phyloP scores from a whole-genome alignment of 2,113 vertebrate genomes.

The Pontoporia blainvillei region DNA sequence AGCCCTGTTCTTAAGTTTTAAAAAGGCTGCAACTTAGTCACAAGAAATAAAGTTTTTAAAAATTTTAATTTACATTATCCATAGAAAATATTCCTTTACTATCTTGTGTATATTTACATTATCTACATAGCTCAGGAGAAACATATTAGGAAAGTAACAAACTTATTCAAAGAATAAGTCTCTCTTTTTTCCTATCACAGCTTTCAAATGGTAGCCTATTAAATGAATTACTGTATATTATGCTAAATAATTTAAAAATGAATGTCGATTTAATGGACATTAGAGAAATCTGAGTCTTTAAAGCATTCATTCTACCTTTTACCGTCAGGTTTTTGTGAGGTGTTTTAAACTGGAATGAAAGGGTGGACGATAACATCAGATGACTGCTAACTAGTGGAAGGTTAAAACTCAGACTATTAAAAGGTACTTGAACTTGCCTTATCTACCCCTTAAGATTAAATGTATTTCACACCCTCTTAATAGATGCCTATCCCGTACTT shows the following conservation, averaged over 20 bases:
- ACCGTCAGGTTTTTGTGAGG: not conserved
- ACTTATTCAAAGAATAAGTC: not conserved
- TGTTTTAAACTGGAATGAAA: not conserved
- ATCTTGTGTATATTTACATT: not conserved
- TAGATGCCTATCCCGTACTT: not conserved
- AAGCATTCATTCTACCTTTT: not conserved
- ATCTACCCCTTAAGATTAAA: not conserved
- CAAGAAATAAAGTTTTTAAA: not conserved
- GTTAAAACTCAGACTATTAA: not conserved
- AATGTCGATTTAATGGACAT: not conserved
- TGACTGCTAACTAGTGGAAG: not conserved
- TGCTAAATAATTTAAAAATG: not conserved
- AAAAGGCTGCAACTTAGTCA: not conserved
- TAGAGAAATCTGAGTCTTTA: not conserved
- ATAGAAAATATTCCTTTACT: not conserved
- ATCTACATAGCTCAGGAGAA: not conserved
- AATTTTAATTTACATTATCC: not conserved
- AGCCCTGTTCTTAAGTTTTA: not conserved
- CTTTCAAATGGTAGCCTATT: not conserved
- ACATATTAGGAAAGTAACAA: conserved; percentile 15
- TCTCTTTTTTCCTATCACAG: not conserved
- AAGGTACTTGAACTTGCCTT: not conserved
- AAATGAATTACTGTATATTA: not conserved
- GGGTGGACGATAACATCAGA: not conserved
- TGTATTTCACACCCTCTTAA: not conserved